Percentiles rank a stretch among this genome's conserved stretches.
Evolutionary conservation across 2,888 invertebrate genomes (phyloP).

Genomic region (Periphyllus acericola): DNA sequence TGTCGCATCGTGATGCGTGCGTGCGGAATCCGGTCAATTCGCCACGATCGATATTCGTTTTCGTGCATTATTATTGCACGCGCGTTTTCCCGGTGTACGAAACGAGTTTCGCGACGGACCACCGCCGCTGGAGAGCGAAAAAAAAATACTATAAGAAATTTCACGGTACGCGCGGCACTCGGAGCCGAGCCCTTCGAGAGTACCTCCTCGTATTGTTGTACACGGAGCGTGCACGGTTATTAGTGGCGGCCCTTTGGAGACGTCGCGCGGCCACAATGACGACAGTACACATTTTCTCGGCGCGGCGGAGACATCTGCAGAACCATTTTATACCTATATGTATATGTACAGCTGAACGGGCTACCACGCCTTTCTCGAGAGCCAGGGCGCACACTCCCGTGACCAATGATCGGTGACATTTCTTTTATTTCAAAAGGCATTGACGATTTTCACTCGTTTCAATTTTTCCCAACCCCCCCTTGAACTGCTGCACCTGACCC

Average conservation of each 20-base stretch:
- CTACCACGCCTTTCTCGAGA: constrained; percentile 8
- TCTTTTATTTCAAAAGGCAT: constrained; percentile 31
- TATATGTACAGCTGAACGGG: no score
- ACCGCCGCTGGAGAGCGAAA: not conserved
- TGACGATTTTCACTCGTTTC: not conserved
- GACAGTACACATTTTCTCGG: not conserved
- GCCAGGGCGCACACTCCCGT: constrained; percentile 51
- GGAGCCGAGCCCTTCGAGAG: not conserved
- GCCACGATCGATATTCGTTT: not conserved
- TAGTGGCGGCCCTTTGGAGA: constrained; percentile 38
- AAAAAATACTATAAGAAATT: not conserved
- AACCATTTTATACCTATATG: no score
- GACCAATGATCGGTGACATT: constrained; percentile 49
- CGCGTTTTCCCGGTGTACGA: no score
- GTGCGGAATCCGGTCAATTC: constrained; percentile 10
- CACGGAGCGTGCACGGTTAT: not conserved
- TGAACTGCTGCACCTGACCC: not conserved
- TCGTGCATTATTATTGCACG: not conserved
- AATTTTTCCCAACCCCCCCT: not conserved
- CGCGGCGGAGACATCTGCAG: constrained; percentile 5
- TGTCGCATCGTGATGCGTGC: not conserved
- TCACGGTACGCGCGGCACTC: constrained; percentile 1
- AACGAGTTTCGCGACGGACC: not conserved
- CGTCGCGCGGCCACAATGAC: constrained; percentile 2
- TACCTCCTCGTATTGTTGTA: not conserved